Base-by-base conservation (phyloP, 1,140 invertebrate genomes). In the Drosophila lacteicornis region DNA sequence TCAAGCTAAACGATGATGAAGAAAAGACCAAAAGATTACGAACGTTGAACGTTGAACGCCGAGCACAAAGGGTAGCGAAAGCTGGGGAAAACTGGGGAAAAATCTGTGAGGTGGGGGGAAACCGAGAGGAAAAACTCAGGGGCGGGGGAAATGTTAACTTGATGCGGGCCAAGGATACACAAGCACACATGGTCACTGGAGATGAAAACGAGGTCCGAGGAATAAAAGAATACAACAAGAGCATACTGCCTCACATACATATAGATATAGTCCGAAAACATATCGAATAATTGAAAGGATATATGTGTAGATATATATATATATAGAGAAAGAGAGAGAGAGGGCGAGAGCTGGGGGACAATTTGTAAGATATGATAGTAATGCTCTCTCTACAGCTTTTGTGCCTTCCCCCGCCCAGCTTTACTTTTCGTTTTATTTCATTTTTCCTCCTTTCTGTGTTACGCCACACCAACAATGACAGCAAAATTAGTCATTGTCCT, bases 211-310 rank as follows among this genome's bases (percentile, higher is more conserved):
- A 88, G 70, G 71, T 71, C 45, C 50, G 46, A 76, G 46, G 58
- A 73, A 73, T 70, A 78, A 60, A 76, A 79, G 68, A 75, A 62
- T 50, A 59, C 45, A 58, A 68, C 56, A 42, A 36, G 51, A 56
- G 25, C 17, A 56, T 36, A 30, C 60, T 63, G 45, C 53, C 45
- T 57, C 36, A 55, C 30, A 66, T 7, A 36, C n/a, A 65, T 30
- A 40, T 8, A 51, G 17, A 47, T 49, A 50, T 19, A 27, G 17
- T 38, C 36, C 36, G 30, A 55, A 55, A 36, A 71, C 65, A 84
- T 84, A 88, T 90, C 81, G 81, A 90, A 88, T 90, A 88, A 88
- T 88, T 88, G 84, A 88, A 88, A 84, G 78, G 84, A 90, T 88
- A 71, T 73, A 43, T 74, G 57, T n/a, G 6, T 17, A 25, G 40